Percentiles rank a stretch among this genome's conserved stretches.
Evolutionary conservation across 2,888 invertebrate species (phyloP).

Genomic region (Hartigia nigra): DNA sequence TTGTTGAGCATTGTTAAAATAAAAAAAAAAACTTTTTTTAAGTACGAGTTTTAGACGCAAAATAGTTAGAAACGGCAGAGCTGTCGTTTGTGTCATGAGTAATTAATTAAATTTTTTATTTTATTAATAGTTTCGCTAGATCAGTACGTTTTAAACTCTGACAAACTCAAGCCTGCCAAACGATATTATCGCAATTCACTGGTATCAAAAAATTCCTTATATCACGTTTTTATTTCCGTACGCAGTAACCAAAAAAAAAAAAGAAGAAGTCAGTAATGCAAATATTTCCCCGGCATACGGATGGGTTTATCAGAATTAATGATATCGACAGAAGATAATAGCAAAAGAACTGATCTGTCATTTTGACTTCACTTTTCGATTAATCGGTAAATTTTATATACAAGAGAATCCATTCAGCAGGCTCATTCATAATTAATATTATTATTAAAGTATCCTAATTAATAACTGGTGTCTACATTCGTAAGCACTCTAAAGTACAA

Average conservation of each 20-base stretch:
- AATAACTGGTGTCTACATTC: conserved; percentile 13
- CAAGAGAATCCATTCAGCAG: conserved; percentile 17
- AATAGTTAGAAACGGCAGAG: not conserved
- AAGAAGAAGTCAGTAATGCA: no score
- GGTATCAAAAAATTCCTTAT: not conserved
- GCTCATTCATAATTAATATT: conserved; percentile 15
- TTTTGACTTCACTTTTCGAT: not conserved
- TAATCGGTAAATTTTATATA: conserved; percentile 11
- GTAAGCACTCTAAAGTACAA: conserved; percentile 14
- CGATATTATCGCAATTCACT: not conserved
- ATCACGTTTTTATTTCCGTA: not conserved
- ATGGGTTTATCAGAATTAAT: not conserved
- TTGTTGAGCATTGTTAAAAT: not conserved
- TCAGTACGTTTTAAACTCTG: not conserved
- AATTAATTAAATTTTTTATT: not conserved
- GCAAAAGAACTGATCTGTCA: not conserved
- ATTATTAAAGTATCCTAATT: conserved; percentile 11
- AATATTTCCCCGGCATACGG: not conserved
- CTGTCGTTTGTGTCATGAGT: not conserved
- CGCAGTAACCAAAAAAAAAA: no score
- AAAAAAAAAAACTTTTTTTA: not conserved
- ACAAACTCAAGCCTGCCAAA: not conserved
- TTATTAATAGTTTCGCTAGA: not conserved
- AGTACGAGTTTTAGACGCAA: not conserved
- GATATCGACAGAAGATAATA: not conserved